phyloP scores from a whole-genome alignment of 2,113 vertebrate species.

The Seriola quinqueradiata region DNA sequence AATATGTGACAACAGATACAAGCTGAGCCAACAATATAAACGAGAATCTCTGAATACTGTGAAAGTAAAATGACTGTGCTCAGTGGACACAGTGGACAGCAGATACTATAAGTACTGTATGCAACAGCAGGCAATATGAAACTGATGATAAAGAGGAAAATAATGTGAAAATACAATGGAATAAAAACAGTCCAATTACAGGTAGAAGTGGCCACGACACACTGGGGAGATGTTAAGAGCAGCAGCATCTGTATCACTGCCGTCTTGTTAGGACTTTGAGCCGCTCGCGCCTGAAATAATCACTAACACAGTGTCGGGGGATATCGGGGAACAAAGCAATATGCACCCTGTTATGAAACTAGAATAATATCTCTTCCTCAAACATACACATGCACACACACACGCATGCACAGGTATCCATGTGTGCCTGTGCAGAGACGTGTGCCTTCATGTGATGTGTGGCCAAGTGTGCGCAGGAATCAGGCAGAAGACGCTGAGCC shows the following conservation, averaged over 20 bases:
- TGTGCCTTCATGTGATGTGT: slow-evolving; percentile 11
- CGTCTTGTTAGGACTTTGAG: slow-evolving; percentile 54
- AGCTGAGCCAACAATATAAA: background rate
- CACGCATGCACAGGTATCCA: background rate
- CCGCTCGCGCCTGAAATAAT: slow-evolving; percentile 50
- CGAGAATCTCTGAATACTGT: background rate
- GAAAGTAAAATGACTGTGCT: background rate
- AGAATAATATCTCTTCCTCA: slow-evolving; percentile 36
- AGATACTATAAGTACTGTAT: background rate
- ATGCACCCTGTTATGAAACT: slow-evolving; percentile 65
- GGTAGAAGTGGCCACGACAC: background rate
- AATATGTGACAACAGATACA: background rate
- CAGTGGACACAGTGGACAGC: background rate
- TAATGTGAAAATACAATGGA: background rate
- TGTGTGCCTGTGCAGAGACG: background rate
- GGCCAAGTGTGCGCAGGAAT: background rate
- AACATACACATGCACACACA: slow-evolving; percentile 3
- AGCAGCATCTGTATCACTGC: slow-evolving; percentile 23
- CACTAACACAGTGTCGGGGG: slow-evolving; percentile 50
- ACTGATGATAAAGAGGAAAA: background rate
- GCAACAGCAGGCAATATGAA: background rate
- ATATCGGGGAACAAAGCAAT: slow-evolving; percentile 70
- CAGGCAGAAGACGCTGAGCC: background rate
- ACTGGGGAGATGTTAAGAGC: slow-evolving; percentile 32
- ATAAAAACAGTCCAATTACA: background rate